Evolutionary conservation across 2,888 invertebrate genomes (phyloP).

Genomic region (Iselma pallidipennis): DNA sequence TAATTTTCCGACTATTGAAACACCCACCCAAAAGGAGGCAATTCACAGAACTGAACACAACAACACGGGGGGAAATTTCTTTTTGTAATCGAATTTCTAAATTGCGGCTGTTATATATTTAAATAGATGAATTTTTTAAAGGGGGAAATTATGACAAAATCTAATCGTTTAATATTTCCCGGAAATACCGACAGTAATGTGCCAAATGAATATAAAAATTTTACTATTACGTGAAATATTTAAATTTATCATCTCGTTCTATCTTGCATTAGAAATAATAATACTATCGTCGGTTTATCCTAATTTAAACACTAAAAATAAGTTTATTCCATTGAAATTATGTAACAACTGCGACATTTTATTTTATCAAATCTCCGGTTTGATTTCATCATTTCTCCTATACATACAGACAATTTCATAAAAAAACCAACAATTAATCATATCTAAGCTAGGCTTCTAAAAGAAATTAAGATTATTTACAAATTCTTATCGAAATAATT

Average conservation of each 20-base stretch:
- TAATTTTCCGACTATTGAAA: neutral
- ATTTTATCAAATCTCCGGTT: slow-evolving; percentile 7
- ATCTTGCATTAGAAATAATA: neutral
- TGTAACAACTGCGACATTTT: slow-evolving; percentile 21
- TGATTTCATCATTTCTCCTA: neutral
- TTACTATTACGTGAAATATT: slow-evolving; percentile 11
- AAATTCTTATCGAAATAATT: neutral
- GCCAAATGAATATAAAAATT: slow-evolving; percentile 20
- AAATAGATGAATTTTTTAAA: neutral
- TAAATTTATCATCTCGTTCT: slow-evolving; percentile 7
- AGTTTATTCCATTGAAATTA: slow-evolving; percentile 14
- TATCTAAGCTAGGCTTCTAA: neutral
- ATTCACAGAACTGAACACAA: slow-evolving; percentile 1
- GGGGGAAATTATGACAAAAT: slow-evolving; percentile 12
- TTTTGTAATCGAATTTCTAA: neutral
- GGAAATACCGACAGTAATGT: slow-evolving; percentile 17
- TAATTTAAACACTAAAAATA: slow-evolving; percentile 17
- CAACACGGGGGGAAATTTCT: neutral
- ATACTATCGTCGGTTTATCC: slow-evolving; percentile 8
- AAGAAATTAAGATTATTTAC: neutral
- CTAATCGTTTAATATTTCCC: slow-evolving; percentile 19
- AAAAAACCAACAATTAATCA: slow-evolving; percentile 1
- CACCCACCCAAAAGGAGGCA: neutral
- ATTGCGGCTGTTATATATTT: neutral
- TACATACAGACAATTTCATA: neutral